These are phyloP conservation scores for Drosophila histrio DNA, from an alignment of 2,888 invertebrate genomes.

Conservation along the genomic window DNA sequence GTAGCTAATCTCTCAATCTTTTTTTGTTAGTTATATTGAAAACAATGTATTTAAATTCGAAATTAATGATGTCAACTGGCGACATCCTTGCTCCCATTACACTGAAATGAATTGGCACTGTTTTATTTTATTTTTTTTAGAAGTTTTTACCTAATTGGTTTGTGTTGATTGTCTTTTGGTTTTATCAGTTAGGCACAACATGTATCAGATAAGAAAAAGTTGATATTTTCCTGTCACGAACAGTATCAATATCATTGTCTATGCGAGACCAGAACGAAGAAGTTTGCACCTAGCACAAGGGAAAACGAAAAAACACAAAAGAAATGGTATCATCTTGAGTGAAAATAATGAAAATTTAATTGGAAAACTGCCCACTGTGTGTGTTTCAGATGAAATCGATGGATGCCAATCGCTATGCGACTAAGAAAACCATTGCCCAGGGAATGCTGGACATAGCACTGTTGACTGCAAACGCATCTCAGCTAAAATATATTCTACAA, in stretches of 20 bases:
- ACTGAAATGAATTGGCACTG: constrained; percentile 4
- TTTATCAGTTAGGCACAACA: constrained; percentile 51
- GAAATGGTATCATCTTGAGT: constrained; percentile 35
- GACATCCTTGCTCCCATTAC: constrained; percentile 54
- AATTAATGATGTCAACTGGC: not conserved
- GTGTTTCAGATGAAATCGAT: constrained; percentile 88
- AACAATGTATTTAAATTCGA: not conserved
- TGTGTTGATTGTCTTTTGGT: constrained; percentile 10
- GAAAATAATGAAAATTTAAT: not conserved
- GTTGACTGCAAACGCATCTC: constrained; percentile 94
- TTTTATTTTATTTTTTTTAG: too few relatives aligned
- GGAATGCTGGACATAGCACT: constrained; percentile 95
- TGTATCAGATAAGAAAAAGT: constrained; percentile 43
- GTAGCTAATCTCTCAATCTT: not conserved
- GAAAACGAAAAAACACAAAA: not conserved
- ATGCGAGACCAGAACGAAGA: not conserved
- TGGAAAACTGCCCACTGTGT: not conserved
- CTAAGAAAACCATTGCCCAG: constrained; percentile 96
- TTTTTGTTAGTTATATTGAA: too few relatives aligned
- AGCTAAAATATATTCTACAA: constrained; percentile 93
- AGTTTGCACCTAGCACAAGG: not conserved
- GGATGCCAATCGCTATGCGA: constrained; percentile 95
- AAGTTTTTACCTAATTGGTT: constrained; percentile 44
- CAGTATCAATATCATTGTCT: constrained; percentile 13
- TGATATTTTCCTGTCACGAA: not conserved